Percentiles rank a stretch among this genome's conserved stretches.
These are phyloP conservation scores for Xiphophorus couchianus DNA, from an alignment of 2,113 vertebrate genomes.

Conservation along the genomic window DNA sequence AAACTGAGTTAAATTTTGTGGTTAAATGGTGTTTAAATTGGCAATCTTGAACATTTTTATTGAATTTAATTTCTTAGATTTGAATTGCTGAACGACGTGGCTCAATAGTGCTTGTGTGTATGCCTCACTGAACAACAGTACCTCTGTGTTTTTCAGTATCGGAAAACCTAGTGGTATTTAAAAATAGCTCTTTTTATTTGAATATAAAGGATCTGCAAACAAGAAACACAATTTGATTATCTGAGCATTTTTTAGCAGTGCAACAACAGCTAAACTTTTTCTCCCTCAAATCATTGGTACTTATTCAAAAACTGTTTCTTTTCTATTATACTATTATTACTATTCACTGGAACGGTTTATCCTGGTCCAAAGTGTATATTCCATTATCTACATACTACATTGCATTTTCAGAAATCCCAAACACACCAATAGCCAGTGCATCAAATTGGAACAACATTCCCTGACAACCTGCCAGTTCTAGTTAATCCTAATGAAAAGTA, in stretches of 20 bases:
- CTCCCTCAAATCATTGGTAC: not conserved
- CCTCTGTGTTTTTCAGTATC: not conserved
- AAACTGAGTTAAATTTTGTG: too few species aligned
- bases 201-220: too few species aligned
- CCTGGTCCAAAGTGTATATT: not conserved
- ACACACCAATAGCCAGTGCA: not conserved
- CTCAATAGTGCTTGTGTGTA: not conserved
- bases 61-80: not conserved
- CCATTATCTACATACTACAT: not conserved
- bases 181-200: not conserved
- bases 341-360: too few species aligned
- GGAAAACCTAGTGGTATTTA: not conserved
- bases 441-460: not conserved
- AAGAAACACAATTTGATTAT: too few species aligned
- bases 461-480: not conserved
- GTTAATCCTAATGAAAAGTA: not conserved
- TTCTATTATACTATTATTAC: not conserved
- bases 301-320: not conserved
- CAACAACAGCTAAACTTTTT: not conserved
- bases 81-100: not conserved
- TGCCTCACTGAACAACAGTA: not conserved
- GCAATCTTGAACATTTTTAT: not conserved
- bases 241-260: not conserved
- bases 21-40: not conserved
- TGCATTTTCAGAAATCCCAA: not conserved